These are phyloP conservation scores for Hymenopus coronatus DNA, from an alignment of 2,888 invertebrate genomes.

Conservation along the genomic window DNA sequence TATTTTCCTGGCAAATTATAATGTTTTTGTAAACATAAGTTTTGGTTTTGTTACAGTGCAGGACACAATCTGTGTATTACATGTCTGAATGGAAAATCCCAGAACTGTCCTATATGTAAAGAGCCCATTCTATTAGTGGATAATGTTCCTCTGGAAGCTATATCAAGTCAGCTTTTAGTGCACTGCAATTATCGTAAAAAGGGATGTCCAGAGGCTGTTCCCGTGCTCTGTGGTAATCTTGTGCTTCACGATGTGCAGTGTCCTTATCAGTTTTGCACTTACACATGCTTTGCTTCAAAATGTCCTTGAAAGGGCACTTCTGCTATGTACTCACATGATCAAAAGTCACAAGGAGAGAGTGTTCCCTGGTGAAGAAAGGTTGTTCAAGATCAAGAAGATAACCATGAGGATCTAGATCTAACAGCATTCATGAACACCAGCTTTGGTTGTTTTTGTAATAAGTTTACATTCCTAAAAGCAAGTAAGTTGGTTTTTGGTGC, in stretches of 20 bases:
- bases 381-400: conserved; percentile 10
- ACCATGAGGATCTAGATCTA: background rate
- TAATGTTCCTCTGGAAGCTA: background rate
- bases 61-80: background rate
- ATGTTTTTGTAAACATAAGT: no score
- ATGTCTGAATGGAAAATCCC: background rate
- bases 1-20: background rate
- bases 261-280: background rate
- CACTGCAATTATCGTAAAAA: background rate
- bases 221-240: background rate
- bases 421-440: background rate
- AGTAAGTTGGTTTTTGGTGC: background rate
- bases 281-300: background rate
- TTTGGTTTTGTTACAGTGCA: background rate
- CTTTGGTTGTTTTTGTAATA: background rate
- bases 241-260: background rate
- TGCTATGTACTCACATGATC: background rate
- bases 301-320: background rate
- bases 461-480: background rate
- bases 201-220: background rate
- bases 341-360: background rate
- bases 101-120: background rate
- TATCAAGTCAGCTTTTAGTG: background rate
- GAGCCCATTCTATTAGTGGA: background rate
- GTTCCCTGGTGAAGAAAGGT: background rate